These are phyloP conservation scores for Brienomyrus longianalis DNA, from an alignment of 2,113 vertebrate species.

Conservation along the genomic window DNA sequence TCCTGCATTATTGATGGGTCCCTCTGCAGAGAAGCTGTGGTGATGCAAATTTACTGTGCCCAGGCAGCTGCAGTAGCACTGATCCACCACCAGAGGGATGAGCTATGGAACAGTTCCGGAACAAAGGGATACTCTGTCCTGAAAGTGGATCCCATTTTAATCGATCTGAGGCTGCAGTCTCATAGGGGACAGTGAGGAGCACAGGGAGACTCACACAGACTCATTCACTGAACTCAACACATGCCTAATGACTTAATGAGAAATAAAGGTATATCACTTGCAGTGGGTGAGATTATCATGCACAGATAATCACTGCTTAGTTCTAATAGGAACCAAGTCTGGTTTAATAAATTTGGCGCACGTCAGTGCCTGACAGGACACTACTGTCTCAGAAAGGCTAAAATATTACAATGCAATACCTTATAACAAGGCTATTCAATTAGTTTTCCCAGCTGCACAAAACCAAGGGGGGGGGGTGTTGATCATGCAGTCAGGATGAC, in stretches of 20 bases:
- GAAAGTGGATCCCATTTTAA: background rate
- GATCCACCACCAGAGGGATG: background rate
- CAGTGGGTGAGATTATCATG: background rate
- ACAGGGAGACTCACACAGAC: background rate
- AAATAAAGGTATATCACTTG: background rate
- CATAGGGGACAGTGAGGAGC: background rate
- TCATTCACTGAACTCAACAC: background rate
- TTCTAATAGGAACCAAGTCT: background rate
- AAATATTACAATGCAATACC: background rate
- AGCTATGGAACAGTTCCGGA: background rate
- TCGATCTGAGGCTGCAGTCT: background rate
- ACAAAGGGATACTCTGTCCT: background rate
- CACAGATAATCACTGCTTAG: background rate
- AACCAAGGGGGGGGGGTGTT: background rate
- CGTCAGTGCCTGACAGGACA: background rate
- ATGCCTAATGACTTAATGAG: background rate
- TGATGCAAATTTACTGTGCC: conserved; percentile 5
- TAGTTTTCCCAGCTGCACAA: background rate
- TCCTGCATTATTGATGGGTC: background rate
- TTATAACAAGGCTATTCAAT: background rate
- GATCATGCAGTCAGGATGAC: background rate
- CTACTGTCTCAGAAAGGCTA: background rate
- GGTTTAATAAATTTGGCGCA: too few species aligned
- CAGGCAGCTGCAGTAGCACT: background rate
- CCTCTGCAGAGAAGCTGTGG: background rate